Conservation (phyloP, 37 sponge, comb jelly and placozoan genomes). For the Chondrilla cf. caribensis region DNA sequence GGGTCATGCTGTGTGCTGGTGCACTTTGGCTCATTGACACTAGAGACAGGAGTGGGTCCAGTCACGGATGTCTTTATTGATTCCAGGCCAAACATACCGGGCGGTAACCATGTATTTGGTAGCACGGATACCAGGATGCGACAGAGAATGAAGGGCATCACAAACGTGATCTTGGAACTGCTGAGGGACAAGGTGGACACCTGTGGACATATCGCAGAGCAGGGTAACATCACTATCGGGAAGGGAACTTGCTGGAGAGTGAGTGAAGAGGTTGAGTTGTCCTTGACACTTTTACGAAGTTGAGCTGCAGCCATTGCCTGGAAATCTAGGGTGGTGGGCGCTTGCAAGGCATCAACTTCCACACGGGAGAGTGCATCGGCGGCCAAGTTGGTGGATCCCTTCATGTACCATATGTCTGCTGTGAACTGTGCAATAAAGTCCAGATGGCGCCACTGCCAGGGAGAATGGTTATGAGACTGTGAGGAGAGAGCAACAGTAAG, state of each 20-base stretch:
- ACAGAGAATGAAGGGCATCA: constrained; percentile 36
- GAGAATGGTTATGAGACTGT: constrained; percentile 20
- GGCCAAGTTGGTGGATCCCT: constrained; percentile 22
- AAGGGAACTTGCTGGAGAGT: constrained; percentile 12
- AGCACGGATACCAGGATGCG: constrained; percentile 49
- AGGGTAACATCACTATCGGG: not conserved
- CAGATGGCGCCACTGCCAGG: constrained; percentile 24
- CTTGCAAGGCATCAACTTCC: not conserved
- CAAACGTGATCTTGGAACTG: constrained; percentile 20
- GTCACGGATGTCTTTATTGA: constrained; percentile 33
- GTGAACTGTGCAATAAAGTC: constrained; percentile 47
- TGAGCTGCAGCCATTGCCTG: constrained; percentile 36
- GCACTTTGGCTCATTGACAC: constrained; percentile 42
- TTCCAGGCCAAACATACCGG: constrained; percentile 47
- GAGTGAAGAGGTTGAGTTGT: not conserved
- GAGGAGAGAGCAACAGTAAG: constrained; percentile 22
- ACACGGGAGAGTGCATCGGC: constrained; percentile 46
- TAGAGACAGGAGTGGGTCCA: constrained; percentile 38
- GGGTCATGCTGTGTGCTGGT: constrained; percentile 34
- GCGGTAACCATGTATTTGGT: constrained; percentile 33
- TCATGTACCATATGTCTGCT: constrained; percentile 16
- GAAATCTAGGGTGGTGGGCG: constrained; percentile 25
- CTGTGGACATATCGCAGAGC: constrained; percentile 43
- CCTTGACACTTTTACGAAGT: not conserved
- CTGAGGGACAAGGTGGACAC: constrained; percentile 27